Evolutionary conservation across 2,888 invertebrate genomes (phyloP).

Genomic region (Mycalesis mineus): DNA sequence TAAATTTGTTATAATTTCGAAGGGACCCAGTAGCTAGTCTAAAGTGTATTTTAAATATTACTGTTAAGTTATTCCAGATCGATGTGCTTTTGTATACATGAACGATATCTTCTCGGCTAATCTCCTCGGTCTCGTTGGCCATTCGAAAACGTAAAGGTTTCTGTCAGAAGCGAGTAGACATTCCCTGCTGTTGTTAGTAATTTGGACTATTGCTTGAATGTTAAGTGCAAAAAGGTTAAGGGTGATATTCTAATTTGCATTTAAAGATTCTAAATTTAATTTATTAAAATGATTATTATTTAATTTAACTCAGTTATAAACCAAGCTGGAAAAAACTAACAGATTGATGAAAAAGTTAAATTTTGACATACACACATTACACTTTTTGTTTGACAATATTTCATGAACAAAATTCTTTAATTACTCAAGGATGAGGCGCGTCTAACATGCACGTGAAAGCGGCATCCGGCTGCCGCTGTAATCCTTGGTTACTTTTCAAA

Average conservation of each 20-base stretch:
- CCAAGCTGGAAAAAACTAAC: constrained; percentile 3
- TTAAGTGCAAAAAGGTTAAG: constrained; percentile 1
- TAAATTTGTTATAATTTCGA: constrained; percentile 54
- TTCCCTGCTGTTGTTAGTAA: constrained; percentile 43
- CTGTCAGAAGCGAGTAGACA: constrained; percentile 45
- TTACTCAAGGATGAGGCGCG: too few species aligned
- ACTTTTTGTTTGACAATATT: not conserved
- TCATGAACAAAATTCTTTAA: not conserved
- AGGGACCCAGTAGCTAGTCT: constrained; percentile 71
- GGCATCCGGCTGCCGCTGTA: too few species aligned
- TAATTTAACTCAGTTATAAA: constrained; percentile 5
- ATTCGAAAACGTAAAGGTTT: constrained; percentile 17
- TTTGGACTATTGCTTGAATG: constrained; percentile 1
- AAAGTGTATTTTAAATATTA: constrained; percentile 68
- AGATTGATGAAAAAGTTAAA: not conserved
- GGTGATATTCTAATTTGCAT: constrained; percentile 12
- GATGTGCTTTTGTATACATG: constrained; percentile 54
- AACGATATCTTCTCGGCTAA: constrained; percentile 26
- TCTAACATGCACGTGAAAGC: too few species aligned
- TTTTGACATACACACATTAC: not conserved
- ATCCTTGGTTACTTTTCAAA: not conserved
- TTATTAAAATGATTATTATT: constrained; percentile 3
- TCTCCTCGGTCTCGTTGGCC: constrained; percentile 4
- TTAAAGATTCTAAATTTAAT: not conserved
- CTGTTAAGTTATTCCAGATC: constrained; percentile 70